Evolutionary conservation across 2,888 invertebrate genomes (phyloP), one percentile per base, ranked within the genome.

Genomic region (Neoaliturus tenellus): DNA sequence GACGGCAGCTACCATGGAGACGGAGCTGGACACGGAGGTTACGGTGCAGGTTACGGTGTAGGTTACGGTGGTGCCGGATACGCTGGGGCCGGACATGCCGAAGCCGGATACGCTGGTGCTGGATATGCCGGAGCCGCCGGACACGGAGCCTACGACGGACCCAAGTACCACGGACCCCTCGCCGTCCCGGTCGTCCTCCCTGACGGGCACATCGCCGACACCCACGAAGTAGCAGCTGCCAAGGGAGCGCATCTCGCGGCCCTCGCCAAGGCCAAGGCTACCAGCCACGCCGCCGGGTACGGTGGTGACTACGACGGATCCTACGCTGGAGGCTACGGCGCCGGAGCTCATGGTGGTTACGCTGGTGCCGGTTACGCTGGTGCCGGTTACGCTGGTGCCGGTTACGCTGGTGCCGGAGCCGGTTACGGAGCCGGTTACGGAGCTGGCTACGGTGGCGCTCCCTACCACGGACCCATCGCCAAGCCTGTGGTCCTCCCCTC

Each of bases 261-360:
- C 55, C 23, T 55, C 20, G 55, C 55, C 55, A 55, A 55, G 55
- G 55, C 55, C 55, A 55, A 55, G 55, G 55, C 23, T 55, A 20
- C 20, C 55, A 23, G 55, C 20, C 85, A 85, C 75, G 86, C 86
- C 62, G 86, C 87, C 80, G 55, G 55, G 23, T 55, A 55, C 55
- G 55, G 55, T 55, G 55, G 23, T 23, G 23, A 55, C 55, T 55
- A 55, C 55, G 23, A 23, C 23, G 55, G 55, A 20, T 3, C 23
- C 20, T 55, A 48, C 14, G 23, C 55, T 25, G 83, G 81, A 41
- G 73, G 55, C 23, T 85, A 86, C 58, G 67, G n/a, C n/a, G n/a
- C n/a, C n/a, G n/a, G n/a, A n/a, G n/a, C n/a, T n/a, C n/a, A n/a
- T n/a, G n/a, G n/a, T n/a, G n/a, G n/a, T n/a, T 81, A 69, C 5